Conservation (phyloP, 2,888 invertebrate genomes). For the Noctua pronuba region DNA sequence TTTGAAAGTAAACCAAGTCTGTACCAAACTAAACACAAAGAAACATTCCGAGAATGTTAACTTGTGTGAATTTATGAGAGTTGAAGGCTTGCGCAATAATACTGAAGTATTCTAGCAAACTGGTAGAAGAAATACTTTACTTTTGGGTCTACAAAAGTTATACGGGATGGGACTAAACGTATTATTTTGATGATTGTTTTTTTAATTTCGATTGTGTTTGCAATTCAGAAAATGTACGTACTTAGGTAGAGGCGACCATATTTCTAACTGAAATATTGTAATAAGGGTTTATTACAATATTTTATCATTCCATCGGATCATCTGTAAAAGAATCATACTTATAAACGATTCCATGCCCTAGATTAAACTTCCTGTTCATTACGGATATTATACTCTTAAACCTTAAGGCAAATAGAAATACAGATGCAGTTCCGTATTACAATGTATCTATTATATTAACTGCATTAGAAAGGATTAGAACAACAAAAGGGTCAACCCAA, state of each 20-base stretch:
- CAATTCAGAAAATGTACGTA: background rate
- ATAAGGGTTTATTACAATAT: background rate
- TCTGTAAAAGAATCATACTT: background rate
- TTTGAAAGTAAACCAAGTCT: slow-evolving; percentile 19
- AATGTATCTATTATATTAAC: slow-evolving; percentile 49
- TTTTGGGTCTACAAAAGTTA: slow-evolving; percentile 9
- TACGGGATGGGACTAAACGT: background rate
- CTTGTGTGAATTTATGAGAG: slow-evolving; percentile 35
- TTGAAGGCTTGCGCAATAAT: slow-evolving; percentile 20
- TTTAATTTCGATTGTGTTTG: background rate
- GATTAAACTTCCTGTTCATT: background rate
- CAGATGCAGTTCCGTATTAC: slow-evolving; percentile 38
- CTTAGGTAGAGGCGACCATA: too few species aligned
- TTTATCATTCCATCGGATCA: background rate
- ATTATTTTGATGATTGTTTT: background rate
- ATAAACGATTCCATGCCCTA: background rate
- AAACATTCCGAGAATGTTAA: slow-evolving; percentile 24
- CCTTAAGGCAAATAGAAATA: slow-evolving; percentile 34
- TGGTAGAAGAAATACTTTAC: slow-evolving; percentile 6
- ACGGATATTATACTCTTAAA: background rate
- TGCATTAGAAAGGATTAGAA: slow-evolving; percentile 50
- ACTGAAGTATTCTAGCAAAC: slow-evolving; percentile 33
- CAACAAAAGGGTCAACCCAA: slow-evolving; percentile 58
- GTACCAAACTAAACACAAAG: background rate
- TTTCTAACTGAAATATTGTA: background rate